Conservation (phyloP, 1,140 invertebrate genomes). For the Helicoverpa zea region DNA sequence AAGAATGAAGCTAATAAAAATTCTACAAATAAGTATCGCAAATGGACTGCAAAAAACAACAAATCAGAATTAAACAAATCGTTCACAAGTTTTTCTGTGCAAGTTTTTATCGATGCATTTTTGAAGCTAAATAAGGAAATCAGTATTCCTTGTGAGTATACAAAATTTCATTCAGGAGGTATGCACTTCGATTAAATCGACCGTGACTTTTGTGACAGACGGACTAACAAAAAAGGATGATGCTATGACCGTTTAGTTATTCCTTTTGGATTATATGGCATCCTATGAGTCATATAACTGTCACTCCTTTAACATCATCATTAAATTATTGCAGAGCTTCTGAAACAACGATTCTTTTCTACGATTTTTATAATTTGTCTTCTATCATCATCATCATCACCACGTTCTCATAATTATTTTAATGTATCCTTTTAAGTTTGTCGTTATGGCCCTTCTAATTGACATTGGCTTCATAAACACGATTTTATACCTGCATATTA, state of each 20-base stretch:
- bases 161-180: constrained; percentile 10
- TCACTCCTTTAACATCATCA: constrained; percentile 4
- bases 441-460: background rate
- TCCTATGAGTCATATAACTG: constrained; percentile 15
- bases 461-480: background rate
- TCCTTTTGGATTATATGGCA: constrained; percentile 3
- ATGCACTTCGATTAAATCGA: constrained; percentile 19
- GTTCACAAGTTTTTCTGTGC: too few relatives aligned
- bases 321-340: background rate
- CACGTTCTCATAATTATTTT: too few relatives aligned
- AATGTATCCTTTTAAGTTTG: background rate
- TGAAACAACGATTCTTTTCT: constrained; percentile 27
- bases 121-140: constrained; percentile 10
- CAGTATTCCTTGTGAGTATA: background rate
- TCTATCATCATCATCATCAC: background rate
- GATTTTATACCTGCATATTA: background rate
- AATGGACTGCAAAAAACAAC: too few relatives aligned
- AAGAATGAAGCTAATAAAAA: too few relatives aligned
- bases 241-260: constrained; percentile 12
- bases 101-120: background rate
- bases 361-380: background rate
- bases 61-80: too few relatives aligned
- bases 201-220: constrained; percentile 15
- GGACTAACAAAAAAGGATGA: constrained; percentile 30
- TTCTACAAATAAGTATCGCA: too few relatives aligned